Percentiles rank a stretch among this genome's conserved stretches.
Conservation (phyloP, 2,797 vertebrate species). For the Kryptolebias ocellatus region DNA sequence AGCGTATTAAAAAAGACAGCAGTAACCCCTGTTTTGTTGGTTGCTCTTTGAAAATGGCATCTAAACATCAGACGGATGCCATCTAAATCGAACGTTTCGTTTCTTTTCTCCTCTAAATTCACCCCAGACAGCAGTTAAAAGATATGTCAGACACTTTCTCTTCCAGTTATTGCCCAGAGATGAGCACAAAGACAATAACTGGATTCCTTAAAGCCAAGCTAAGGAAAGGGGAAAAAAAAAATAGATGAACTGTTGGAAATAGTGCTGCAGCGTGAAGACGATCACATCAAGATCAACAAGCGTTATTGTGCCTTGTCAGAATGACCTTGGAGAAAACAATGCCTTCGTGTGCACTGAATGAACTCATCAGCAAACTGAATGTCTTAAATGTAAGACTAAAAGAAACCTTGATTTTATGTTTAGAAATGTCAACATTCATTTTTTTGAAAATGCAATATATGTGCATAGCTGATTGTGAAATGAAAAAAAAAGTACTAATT, state of each 20-base stretch:
- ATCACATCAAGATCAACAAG: slow-evolving; percentile 25
- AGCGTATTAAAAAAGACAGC: neutral
- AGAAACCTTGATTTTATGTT: slow-evolving; percentile 2
- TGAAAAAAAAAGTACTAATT: slow-evolving; percentile 13
- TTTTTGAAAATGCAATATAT: neutral
- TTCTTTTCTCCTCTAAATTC: neutral
- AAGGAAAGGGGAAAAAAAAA: slow-evolving; percentile 21
- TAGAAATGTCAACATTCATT: neutral
- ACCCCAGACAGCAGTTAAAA: slow-evolving; percentile 1
- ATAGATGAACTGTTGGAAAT: slow-evolving; percentile 12
- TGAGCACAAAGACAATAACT: slow-evolving; percentile 31
- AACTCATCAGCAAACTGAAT: neutral
- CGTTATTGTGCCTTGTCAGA: neutral
- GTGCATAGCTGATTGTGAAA: slow-evolving; percentile 30
- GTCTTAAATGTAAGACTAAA: slow-evolving; percentile 4
- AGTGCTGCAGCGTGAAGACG: slow-evolving; percentile 12
- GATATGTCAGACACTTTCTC: slow-evolving; percentile 30
- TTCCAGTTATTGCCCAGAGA: slow-evolving; percentile 28
- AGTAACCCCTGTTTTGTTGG: slow-evolving; percentile 1
- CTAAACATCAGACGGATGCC: slow-evolving; percentile 8
- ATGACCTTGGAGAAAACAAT: slow-evolving; percentile 41
- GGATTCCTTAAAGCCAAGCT: slow-evolving; percentile 25
- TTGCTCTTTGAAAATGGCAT: slow-evolving; percentile 13
- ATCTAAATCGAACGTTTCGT: slow-evolving; percentile 4
- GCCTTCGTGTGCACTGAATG: slow-evolving; percentile 9